Conservation (phyloP, 1,140 invertebrate species). For the Drosophila nebulosa region DNA sequence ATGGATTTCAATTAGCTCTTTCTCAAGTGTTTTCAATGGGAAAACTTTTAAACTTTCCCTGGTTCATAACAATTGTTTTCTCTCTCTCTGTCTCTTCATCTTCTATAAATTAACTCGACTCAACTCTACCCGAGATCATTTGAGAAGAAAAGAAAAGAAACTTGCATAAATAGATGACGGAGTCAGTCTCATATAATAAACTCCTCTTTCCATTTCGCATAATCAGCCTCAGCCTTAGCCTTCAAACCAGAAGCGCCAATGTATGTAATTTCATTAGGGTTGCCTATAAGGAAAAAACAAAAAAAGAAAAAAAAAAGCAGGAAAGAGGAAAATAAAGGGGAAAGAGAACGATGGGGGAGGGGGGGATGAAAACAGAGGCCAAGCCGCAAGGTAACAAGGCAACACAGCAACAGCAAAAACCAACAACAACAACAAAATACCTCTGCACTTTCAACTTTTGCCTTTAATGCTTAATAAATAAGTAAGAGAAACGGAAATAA, state of each 20-base stretch:
- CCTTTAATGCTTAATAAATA: constrained; percentile 15
- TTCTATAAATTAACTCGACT: background rate
- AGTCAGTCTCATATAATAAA: too few species aligned
- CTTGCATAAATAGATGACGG: background rate
- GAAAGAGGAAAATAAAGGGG: background rate
- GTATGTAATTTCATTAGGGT: constrained; percentile 12
- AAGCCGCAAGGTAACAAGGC: background rate
- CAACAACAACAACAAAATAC: background rate
- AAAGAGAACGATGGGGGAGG: background rate
- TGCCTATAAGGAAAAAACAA: background rate
- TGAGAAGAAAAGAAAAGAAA: background rate
- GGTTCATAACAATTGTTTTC: background rate
- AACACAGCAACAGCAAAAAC: background rate
- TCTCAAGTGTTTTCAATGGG: background rate
- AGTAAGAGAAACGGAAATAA: constrained; percentile 48
- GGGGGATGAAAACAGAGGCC: background rate
- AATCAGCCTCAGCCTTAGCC: background rate
- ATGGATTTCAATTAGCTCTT: too few species aligned
- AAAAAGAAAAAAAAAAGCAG: background rate
- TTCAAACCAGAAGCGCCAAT: background rate
- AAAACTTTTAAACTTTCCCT: too few species aligned
- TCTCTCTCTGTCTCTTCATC: too few species aligned
- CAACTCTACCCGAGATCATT: background rate
- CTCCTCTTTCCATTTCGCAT: constrained; percentile 2
- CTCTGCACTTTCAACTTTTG: constrained; percentile 10